Percentiles rank a stretch among this genome's conserved stretches.
These are phyloP conservation scores for Sphenopsis melanotis DNA, from an alignment of 2,797 vertebrate genomes.

Conservation along the genomic window DNA sequence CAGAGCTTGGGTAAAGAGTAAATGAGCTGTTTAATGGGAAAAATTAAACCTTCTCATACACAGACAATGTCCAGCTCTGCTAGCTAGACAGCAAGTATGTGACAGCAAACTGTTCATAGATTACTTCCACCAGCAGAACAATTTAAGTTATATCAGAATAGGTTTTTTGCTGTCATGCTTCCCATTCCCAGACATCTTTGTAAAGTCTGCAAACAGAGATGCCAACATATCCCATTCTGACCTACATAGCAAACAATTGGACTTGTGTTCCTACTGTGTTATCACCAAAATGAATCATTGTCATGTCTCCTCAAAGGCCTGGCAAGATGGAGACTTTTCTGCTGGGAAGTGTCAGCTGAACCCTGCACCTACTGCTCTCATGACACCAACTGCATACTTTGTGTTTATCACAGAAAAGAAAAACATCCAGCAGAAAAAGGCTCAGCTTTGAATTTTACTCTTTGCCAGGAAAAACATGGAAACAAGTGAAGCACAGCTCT, in stretches of 20 bases:
- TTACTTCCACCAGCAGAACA: neutral
- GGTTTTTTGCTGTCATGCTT: neutral
- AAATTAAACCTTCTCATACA: neutral
- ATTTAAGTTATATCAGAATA: neutral
- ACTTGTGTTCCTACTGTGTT: neutral
- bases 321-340: neutral
- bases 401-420: constrained; percentile 1
- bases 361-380: neutral
- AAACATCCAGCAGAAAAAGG: constrained; percentile 27
- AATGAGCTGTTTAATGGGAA: neutral
- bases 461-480: constrained; percentile 54
- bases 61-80: neutral
- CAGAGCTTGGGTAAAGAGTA: neutral
- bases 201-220: constrained; percentile 40
- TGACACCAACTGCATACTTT: constrained; percentile 4
- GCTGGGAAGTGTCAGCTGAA: neutral
- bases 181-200: constrained; percentile 45
- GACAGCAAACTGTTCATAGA: neutral
- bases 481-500: neutral
- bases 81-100: neutral
- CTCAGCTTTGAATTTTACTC: neutral
- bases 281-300: constrained; percentile 4
- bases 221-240: constrained; percentile 39
- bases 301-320: neutral
- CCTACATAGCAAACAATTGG: constrained; percentile 36